Evolutionary conservation across 2,113 vertebrate genomes (phyloP).

Genomic region (Porphyrio hochstetteri): DNA sequence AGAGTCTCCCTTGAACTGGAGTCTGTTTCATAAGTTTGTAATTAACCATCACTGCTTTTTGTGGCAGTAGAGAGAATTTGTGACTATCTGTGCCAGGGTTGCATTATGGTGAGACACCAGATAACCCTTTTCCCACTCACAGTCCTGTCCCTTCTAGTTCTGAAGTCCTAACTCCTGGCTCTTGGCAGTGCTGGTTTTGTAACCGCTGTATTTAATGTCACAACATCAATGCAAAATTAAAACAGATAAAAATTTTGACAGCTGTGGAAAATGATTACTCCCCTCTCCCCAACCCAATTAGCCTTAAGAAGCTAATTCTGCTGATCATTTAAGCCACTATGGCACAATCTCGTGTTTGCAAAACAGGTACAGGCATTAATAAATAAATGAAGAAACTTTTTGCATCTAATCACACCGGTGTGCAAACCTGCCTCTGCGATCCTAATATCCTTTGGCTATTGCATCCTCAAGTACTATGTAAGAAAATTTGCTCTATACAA

Average conservation of each 20-base stretch:
- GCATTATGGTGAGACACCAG: not conserved
- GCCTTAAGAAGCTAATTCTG: not conserved
- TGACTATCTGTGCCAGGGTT: not conserved
- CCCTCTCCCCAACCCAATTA: not conserved
- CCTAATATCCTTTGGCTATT: conserved; percentile 5
- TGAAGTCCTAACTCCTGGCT: not conserved
- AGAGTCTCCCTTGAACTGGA: not conserved
- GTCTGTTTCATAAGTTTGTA: not conserved
- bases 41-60: not conserved
- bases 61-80: not conserved
- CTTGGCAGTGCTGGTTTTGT: not conserved
- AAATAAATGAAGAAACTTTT: not conserved
- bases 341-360: not conserved
- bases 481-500: not conserved
- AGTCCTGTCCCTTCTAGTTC: not conserved
- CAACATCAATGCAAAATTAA: not conserved
- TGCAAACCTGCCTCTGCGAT: not conserved
- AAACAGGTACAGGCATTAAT: not conserved
- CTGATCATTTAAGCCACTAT: not conserved
- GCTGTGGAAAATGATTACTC: not conserved
- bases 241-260: not conserved
- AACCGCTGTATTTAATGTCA: not conserved
- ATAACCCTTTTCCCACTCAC: not conserved
- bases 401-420: not conserved
- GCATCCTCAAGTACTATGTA: not conserved